Percentiles rank a stretch among this genome's conserved stretches.
These are phyloP conservation scores for Microchrysa polita DNA, from an alignment of 2,888 invertebrate genomes.

Conservation along the genomic window DNA sequence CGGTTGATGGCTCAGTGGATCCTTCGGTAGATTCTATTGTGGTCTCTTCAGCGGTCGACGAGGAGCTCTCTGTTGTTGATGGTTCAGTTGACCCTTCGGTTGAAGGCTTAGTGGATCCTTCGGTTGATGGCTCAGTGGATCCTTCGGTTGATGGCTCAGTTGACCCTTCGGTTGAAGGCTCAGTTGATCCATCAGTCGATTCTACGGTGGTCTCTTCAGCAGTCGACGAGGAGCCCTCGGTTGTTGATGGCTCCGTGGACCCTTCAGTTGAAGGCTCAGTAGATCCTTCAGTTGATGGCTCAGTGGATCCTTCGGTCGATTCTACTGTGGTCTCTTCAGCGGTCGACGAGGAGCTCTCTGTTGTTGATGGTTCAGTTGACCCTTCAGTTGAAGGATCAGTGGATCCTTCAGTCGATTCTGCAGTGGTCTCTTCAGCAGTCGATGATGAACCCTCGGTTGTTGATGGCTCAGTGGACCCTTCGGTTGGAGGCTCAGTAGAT, in stretches of 20 bases:
- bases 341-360: neutral
- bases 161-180: neutral
- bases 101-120: neutral
- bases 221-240: neutral
- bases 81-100: neutral
- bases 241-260: no score
- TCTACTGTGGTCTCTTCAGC: neutral
- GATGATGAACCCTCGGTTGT: neutral
- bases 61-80: neutral
- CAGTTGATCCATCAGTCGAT: neutral
- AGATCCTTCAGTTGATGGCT: neutral
- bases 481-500: neutral
- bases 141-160: neutral
- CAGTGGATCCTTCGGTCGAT: neutral
- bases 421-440: neutral
- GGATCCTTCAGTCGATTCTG: neutral
- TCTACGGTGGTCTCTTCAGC: neutral
- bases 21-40: neutral
- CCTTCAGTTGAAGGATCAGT: neutral
- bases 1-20: neutral
- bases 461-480: no score
- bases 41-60: neutral
- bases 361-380: neutral
- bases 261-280: neutral
- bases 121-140: conserved; percentile 2